Evolutionary conservation across 1,140 invertebrate genomes (phyloP), one percentile per base, ranked within the genome.

Genomic region (Procambarus clarkii): DNA sequence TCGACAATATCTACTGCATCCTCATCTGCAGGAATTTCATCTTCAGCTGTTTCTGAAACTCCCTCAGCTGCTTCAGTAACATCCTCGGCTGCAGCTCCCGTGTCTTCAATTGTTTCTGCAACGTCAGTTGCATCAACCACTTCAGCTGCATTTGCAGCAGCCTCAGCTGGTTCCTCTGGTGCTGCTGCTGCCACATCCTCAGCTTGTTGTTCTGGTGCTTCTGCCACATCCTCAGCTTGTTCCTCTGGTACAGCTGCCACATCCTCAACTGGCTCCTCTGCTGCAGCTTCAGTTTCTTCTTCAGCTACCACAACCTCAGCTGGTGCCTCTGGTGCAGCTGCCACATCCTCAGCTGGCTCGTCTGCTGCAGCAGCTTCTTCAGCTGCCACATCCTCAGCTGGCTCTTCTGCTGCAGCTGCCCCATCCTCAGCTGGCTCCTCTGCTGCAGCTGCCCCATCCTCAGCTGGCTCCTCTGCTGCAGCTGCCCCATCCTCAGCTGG

Each of bases 51-150:
- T 34, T 34, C 50, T 54, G 50, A 7, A 2, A n/a, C 88, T n/a
- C 13, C 80, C 44, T 15, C 88, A 46, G 50, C 88, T 74, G 80
- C 88, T 64, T 2, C 81, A 0, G 50, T 81, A 58, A n/a, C 48
- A 13, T 48, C 80, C 15, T 7, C 80, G 46, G 69, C 88, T 21
- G 80, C 44, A 76, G 60, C 80, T 15, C 76, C 81, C 34, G 34
- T 45, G 15, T 80, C 81, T 21, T 44, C 88, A 69, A 24, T 81
- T 71, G 69, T 34, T 34, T 1, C 50, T 54, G 8, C 50, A 1
- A 13, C 13, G 13, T 44, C 69, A 34, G 34, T 34, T 34, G 34
- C 34, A 34, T 34, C 34, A 34, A 34, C 34, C 34, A 34, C 34
- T 50, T 74, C 77, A 11, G 60, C 88, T 13, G 46, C 18, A 0